Base-by-base conservation (phyloP, 2,888 invertebrate genomes). In the Agonopterix arenella region DNA sequence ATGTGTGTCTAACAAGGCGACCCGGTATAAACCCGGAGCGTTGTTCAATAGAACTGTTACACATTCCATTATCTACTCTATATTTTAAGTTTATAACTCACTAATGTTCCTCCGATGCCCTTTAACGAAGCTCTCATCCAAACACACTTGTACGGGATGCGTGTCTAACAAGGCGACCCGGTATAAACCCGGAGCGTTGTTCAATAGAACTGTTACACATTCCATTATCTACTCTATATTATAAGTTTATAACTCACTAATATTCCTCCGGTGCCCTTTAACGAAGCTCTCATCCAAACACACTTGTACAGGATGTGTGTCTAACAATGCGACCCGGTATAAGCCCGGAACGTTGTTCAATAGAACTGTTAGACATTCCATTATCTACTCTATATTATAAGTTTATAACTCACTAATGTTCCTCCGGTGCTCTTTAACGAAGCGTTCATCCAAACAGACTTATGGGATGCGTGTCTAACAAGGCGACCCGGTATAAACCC, bases 301-400 rank as follows among this genome's bases (percentile, higher is more conserved):
- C 13, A 13, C 13, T 13, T 13, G 13, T 13, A 13, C 13, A 2
- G 13, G 13, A 13, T 13, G 13, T 2, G 13, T 13, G 13, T 13
- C 13, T 13, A 13, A 63, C 11, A 95, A 70, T 1, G 90, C 80
- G 1, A 76, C 70, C 48, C 90, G 80, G 37, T 93, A 84, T 0
- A 63, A 62, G 0, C 76, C 76, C 0, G 84, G 82, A 1, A 90
- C 84, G 2, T 90, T 58, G 73, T 90, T 66, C 5, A 95, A 69
- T 2, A 95, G 68, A 46, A 92, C 91, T 16, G 92, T 91, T 36
- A 96, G 84, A 65, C 92, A 90, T 79, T 98, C 98, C 71, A 98
- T 90, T 11, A 97, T 93, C 1, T 18, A 38, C 2, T 38, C 38
- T 10, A 38, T 38, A 38, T 1, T 18, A 4, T 3, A 38, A 38